Evolutionary conservation across 2,113 vertebrate species (phyloP).

Genomic region (Leucopsar rothschildi): DNA sequence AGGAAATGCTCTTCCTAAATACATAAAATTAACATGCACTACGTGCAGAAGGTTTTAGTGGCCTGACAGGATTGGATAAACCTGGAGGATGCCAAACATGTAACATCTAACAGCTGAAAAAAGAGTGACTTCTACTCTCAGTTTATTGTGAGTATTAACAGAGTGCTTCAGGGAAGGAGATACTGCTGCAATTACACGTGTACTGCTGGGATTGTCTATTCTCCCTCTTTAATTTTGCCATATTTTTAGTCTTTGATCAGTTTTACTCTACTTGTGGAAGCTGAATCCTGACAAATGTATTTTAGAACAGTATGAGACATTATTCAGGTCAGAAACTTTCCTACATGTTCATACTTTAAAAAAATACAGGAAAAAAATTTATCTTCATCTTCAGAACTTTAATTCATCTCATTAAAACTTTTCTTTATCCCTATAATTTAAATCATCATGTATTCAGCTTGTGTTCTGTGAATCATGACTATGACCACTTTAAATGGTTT

Average conservation of each 20-base stretch:
- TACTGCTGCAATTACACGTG: fast-evolving
- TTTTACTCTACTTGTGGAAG: neutral
- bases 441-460: neutral
- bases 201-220: neutral
- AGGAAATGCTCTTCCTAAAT: neutral
- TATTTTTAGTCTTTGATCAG: neutral
- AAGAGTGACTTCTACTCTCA: neutral
- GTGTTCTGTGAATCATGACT: neutral
- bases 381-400: neutral
- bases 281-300: neutral
- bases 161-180: neutral
- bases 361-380: neutral
- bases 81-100: neutral
- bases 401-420: neutral
- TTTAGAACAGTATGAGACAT: neutral
- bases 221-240: neutral
- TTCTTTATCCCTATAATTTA: neutral
- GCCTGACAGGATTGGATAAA: neutral
- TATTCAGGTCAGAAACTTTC: neutral
- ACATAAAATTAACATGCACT: neutral
- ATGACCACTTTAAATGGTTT: neutral
- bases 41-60: neutral
- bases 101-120: neutral
- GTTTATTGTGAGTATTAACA: neutral
- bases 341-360: neutral